These are phyloP conservation scores for Danaus plexippus DNA, from an alignment of 1,140 invertebrate species.

Conservation along the genomic window DNA sequence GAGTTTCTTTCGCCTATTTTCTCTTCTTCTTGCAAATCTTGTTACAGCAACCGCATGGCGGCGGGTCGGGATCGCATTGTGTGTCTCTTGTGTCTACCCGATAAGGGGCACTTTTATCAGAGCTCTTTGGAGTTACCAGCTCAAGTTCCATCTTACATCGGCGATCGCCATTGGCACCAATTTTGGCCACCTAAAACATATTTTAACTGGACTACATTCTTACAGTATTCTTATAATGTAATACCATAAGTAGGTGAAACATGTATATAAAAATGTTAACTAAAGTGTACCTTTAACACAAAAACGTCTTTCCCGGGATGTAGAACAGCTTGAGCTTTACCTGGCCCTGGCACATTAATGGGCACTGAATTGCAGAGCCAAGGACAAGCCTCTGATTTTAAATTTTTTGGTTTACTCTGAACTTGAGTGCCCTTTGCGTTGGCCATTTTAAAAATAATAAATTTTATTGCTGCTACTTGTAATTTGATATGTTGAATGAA, in stretches of 20 bases:
- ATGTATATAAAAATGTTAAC: too few relatives aligned
- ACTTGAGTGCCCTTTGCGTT: slow-evolving; percentile 17
- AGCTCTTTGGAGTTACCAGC: slow-evolving; percentile 50
- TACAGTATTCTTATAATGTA: not conserved
- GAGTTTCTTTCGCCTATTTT: slow-evolving; percentile 14
- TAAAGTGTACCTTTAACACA: slow-evolving; percentile 44
- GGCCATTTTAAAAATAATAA: not conserved
- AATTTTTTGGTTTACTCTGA: too few relatives aligned
- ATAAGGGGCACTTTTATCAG: slow-evolving; percentile 30
- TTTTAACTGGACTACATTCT: not conserved
- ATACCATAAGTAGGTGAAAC: not conserved
- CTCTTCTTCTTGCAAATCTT: slow-evolving; percentile 34
- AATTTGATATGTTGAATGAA: too few relatives aligned
- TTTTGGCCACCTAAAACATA: slow-evolving; percentile 46
- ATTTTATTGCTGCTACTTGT: too few relatives aligned
- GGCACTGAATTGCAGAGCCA: slow-evolving; percentile 44
- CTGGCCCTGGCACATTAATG: slow-evolving; percentile 41
- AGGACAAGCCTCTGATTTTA: slow-evolving; percentile 32
- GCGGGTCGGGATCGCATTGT: slow-evolving; percentile 46
- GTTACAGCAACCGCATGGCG: slow-evolving; percentile 35
- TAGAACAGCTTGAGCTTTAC: slow-evolving; percentile 34
- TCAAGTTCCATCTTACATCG: slow-evolving; percentile 59
- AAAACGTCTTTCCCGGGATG: slow-evolving; percentile 62
- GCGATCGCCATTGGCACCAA: slow-evolving; percentile 49
- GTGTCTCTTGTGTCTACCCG: slow-evolving; percentile 55